Evolutionary conservation across 2,888 invertebrate genomes (phyloP), one percentile per base, ranked within the genome.

Genomic region (Xestia c-nigrum): DNA sequence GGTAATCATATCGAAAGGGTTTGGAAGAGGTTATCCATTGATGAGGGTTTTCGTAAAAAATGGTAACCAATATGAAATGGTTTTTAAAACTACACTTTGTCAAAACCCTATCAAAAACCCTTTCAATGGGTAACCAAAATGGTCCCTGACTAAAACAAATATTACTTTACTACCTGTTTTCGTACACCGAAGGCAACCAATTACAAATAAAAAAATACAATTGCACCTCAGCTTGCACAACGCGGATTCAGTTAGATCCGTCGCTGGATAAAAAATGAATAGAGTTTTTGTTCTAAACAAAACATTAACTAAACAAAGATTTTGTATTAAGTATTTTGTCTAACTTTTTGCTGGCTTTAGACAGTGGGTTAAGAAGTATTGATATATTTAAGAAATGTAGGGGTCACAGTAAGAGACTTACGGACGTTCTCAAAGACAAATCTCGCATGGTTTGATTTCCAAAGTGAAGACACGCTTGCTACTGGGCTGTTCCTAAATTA

Each of bases 201-300:
- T 64, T 10, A 59, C 24, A 65, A 63, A 43, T 43, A 43, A 81
- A 72, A 63, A 66, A 14, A 64, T n/a, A 43, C 31, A 43, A 64
- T 78, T 64, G 74, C 70, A 64, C 19, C 74, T 31, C 16, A 73
- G 24, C 50, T 82, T 82, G 40, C 75, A 64, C 72, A 80, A 80
- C 66, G 59, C 80, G 55, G 68, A 79, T 80, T 73, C 59, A 80
- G 80, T 83, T 80, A 80, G 43, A 69, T 38, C 57, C 43, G 40
- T 63, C n/a, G 19, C 52, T 59, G 43, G 65, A 65, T 59, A 79
- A 72, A 81, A 81, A 81, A 14, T 69, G 9, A 76, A 50, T 57
- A 14, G 31, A 72, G 77, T 80, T 81, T 81, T 81, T 81, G 24
- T 72, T 31, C 40, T 14, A 40, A 65, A 50, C 52, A 24, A 76